These are phyloP conservation scores for Tortrix viridana DNA, from an alignment of 2,888 invertebrate species.

Conservation along the genomic window DNA sequence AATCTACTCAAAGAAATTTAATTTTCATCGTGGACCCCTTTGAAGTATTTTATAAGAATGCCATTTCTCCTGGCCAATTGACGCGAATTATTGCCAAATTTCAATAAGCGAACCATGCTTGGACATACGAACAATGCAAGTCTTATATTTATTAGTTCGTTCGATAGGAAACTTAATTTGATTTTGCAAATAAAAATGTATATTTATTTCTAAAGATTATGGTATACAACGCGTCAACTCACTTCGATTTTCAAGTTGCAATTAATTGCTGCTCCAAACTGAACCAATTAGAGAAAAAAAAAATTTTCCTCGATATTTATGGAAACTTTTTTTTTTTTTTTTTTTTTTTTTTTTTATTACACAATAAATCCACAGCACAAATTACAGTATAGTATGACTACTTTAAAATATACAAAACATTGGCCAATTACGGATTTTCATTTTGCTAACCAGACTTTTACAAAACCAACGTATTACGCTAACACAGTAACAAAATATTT, in stretches of 20 bases:
- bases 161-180: no score
- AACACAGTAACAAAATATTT: no score
- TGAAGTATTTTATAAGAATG: conserved; percentile 35
- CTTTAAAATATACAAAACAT: no score
- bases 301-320: neutral
- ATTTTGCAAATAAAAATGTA: no score
- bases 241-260: neutral
- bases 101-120: neutral
- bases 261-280: neutral
- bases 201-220: no score
- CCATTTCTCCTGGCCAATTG: conserved; percentile 12
- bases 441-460: no score
- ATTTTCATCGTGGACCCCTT: conserved; percentile 47
- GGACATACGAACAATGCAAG: neutral
- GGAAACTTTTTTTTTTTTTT: no score
- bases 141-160: neutral
- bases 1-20: conserved; percentile 53
- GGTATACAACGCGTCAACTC: neutral
- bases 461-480: no score
- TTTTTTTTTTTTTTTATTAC: no score
- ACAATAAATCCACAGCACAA: no score
- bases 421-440: no score
- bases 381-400: no score
- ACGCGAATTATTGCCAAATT: conserved; percentile 7
- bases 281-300: conserved; percentile 6